These are phyloP conservation scores for Oncorhynchus kisutch DNA, from an alignment of 2,113 vertebrate genomes.

Conservation along the genomic window DNA sequence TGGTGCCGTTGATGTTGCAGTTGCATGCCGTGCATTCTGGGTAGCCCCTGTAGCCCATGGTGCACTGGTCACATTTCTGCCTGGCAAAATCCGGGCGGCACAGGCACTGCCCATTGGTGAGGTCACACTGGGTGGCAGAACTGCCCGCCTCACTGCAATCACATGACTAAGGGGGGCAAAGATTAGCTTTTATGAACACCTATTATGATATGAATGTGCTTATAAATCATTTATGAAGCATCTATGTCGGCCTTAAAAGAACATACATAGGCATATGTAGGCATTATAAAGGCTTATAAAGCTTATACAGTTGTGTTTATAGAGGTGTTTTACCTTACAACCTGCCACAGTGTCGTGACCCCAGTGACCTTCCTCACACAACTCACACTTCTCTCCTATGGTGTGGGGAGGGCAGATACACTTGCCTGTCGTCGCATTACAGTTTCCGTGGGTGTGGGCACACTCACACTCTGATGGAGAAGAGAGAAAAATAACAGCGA, in stretches of 20 bases:
- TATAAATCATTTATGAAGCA: neutral
- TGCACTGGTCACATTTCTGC: constrained; percentile 76
- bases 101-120: constrained; percentile 75
- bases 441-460: constrained; percentile 84
- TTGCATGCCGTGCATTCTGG: constrained; percentile 83
- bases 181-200: too few species aligned
- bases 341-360: constrained; percentile 75
- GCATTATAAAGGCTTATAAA: neutral
- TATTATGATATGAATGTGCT: too few species aligned
- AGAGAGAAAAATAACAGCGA: neutral
- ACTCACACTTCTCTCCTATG: constrained; percentile 77
- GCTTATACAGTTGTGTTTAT: neutral
- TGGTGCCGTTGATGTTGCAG: constrained; percentile 82
- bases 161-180: constrained; percentile 75
- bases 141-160: constrained; percentile 81
- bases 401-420: constrained; percentile 89
- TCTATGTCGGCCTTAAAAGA: neutral
- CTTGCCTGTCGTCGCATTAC: constrained; percentile 76
- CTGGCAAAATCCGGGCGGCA: constrained; percentile 80
- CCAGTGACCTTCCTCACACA: constrained; percentile 83
- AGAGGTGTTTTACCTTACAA: constrained; percentile 79
- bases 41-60: constrained; percentile 81
- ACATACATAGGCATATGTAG: neutral
- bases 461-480: constrained; percentile 83
- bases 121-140: constrained; percentile 70